Conservation (phyloP, 2,888 invertebrate genomes). For the Bellardia pandia region DNA sequence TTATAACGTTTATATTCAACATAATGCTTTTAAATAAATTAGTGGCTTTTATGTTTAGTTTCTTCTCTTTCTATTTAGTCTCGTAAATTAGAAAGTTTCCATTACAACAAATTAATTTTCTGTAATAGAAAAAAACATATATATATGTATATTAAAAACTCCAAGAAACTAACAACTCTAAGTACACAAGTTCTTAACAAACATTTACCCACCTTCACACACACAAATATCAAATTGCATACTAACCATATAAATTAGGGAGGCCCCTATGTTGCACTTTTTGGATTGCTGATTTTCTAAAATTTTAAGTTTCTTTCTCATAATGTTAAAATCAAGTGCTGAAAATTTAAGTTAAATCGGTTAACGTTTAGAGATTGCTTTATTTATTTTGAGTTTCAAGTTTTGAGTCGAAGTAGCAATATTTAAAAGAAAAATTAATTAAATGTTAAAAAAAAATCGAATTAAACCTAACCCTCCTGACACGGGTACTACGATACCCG, state of each 20-base stretch:
- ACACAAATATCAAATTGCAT: background rate
- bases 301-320: no score
- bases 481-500: no score
- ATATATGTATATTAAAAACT: background rate
- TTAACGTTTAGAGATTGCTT: no score
- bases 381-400: no score
- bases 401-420: no score
- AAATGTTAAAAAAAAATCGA: no score
- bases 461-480: no score
- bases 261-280: no score
- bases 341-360: no score
- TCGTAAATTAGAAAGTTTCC: conserved; percentile 35
- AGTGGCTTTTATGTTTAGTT: conserved; percentile 28
- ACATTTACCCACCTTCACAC: background rate
- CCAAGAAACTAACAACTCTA: conserved; percentile 22
- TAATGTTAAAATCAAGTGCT: no score
- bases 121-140: background rate
- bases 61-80: background rate
- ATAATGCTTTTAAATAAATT: conserved; percentile 20
- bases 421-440: no score
- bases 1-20: background rate
- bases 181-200: conserved; percentile 39
- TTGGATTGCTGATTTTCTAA: no score
- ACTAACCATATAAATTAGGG: background rate
- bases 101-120: conserved; percentile 61